phyloP scores from a whole-genome alignment of 1,140 invertebrate species.

The Bombus superbus region DNA sequence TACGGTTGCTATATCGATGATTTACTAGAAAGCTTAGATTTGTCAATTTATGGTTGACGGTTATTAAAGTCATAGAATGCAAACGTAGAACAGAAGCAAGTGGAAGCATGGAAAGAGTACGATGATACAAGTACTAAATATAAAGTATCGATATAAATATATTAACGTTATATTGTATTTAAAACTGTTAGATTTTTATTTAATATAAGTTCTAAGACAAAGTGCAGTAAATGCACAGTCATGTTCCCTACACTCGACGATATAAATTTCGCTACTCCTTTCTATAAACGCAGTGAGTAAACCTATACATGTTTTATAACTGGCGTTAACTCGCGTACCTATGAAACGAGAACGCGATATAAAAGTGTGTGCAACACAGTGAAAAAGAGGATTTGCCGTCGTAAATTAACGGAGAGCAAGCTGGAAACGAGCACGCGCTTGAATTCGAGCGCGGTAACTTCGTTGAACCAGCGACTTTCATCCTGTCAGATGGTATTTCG shows the following conservation, averaged over 20 bases:
- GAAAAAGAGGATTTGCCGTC: not conserved
- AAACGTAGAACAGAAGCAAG: too few relatives aligned
- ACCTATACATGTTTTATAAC: not conserved
- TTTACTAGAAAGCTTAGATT: not conserved
- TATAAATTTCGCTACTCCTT: not conserved
- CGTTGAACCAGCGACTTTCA: not conserved
- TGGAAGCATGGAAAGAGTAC: too few relatives aligned
- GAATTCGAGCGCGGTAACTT: conserved; percentile 16
- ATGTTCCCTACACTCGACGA: too few relatives aligned
- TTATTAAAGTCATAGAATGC: too few relatives aligned
- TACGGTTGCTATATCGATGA: not conserved
- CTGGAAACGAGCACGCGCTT: not conserved
- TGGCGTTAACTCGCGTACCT: too few relatives aligned
- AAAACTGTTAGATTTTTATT: not conserved
- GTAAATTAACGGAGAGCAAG: conserved; percentile 22
- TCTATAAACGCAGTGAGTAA: not conserved
- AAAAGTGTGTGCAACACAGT: conserved; percentile 5
- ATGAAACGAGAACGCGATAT: conserved; percentile 5
- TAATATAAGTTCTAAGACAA: not conserved
- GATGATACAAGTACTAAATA: too few relatives aligned
- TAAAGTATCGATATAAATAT: not conserved
- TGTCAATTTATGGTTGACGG: too few relatives aligned
- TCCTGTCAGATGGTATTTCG: conserved; percentile 27
- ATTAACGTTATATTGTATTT: not conserved
- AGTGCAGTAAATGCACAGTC: not conserved